Base-by-base conservation (phyloP, 1,140 invertebrate species). In the Drosophila serrata region DNA sequence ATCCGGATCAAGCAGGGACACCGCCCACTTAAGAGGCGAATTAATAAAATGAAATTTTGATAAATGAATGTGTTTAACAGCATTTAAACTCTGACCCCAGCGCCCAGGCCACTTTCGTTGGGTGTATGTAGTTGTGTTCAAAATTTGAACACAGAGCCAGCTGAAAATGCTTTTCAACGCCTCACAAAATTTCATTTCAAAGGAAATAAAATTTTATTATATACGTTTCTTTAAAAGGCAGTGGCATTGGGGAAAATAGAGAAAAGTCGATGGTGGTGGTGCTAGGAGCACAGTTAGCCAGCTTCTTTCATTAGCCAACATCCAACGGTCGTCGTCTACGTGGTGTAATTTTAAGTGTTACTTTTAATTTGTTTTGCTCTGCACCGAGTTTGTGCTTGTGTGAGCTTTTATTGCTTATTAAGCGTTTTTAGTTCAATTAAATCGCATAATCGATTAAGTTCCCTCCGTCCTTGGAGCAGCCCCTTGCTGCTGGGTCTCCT, bases 381-480 rank as follows among this genome's bases (percentile, higher is more conserved):
- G 37, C 40, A 29, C 57, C 53, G n/a, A 64, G 37, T 82, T 60
- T 79, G 57, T 72, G 58, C 53, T 57, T 72, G 53, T 87, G 70
- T 82, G 57, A 51, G 61, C 72, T 87, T 87, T 87, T 87, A 90
- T 88, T 90, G 85, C 84, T 87, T 87, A 87, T 87, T 87, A 87
- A 87, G 84, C 84, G 85, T 90, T 87, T 87, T 87, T 88, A 87
- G 84, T 87, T 87, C 84, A 87, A 87, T 87, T 87, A 87, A 88
- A 87, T 84, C 84, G 84, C 78, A 84, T 87, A 87, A 87, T 87
- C 84, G 84, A 87, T 87, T 84, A 90, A 87, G 75, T 78, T 78
- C 77, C 79, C 61, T 75, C 48, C n/a, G 29, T 39, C 61, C 61
- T 42, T 55, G 45, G 45, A 24, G 61, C 49, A 39, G 27, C 48